Evolutionary conservation across 2,888 invertebrate genomes (phyloP), one percentile per base, ranked within the genome.

Genomic region (Synergus itoensis): DNA sequence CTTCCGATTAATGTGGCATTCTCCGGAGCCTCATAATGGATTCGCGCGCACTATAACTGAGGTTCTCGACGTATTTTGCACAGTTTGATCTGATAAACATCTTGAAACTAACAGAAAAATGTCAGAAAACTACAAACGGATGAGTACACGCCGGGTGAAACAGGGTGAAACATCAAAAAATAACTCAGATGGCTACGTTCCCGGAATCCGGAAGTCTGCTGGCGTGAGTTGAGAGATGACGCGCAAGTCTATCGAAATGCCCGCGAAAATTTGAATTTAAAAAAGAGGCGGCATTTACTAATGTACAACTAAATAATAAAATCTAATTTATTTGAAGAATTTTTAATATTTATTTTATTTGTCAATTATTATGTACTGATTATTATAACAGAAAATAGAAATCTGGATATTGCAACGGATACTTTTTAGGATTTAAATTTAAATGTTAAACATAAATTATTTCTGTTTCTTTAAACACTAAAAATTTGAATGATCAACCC

Each of bases 61-160:
- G 86, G 86, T 86, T 86, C 85, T 87, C 87, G 87, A 87, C 85
- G 80, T 88, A 87, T 90, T 90, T 91, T 91, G 89, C 91, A 92
- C 92, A 91, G 90, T 89, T 90, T 92, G 92, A 90, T 91, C 92
- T 92, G 92, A 93, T 93, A 92, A 93, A 93, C 93, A 93, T 93
- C 91, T 92, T 92, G 92, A 89, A 92, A 90, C 89, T 87, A 93
- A 93, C 92, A 92, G 92, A 93, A 93, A 93, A 93, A 90, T 90
- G 90, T 90, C 91, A 90, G 90, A 89, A 88, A 90, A 87, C 88
- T 87, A 85, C 86, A 85, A 90, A 90, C 90, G 91, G 89, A 89
- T 89, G 90, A 91, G 88, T 89, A 89, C 86, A 86, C 88, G 88
- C 87, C 87, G 88, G 84, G 83, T 87, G 85, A 89, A 86, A 82